Evolutionary conservation across 2,797 vertebrate genomes (phyloP).

Genomic region (Morus bassanus): DNA sequence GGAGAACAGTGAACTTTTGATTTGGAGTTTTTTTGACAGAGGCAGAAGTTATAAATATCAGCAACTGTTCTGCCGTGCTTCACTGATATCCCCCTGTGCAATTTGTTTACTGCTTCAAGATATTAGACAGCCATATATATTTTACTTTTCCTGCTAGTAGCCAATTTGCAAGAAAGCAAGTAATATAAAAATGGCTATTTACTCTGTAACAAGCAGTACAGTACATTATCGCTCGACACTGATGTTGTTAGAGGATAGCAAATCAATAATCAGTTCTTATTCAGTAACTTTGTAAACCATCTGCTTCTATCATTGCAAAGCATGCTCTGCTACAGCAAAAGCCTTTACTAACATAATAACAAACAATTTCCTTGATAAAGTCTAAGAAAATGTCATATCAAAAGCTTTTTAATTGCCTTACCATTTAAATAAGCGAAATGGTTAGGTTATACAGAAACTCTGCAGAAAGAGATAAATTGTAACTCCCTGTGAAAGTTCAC

Average conservation of each 20-base stretch:
- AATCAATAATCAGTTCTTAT: conserved; percentile 76
- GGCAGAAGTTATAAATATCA: conserved; percentile 60
- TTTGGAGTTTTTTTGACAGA: conserved; percentile 21
- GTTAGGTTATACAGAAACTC: neutral
- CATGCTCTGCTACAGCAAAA: conserved; percentile 9
- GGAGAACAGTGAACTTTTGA: conserved; percentile 39
- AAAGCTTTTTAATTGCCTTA: conserved; percentile 47
- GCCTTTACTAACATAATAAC: neutral
- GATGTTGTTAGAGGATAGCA: conserved; percentile 67
- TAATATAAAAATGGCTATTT: conserved; percentile 76
- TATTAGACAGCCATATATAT: conserved; percentile 55
- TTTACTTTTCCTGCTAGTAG: conserved; percentile 58
- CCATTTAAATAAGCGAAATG: neutral
- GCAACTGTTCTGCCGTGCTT: conserved; percentile 28
- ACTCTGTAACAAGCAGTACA: conserved; percentile 70
- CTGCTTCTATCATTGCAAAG: conserved; percentile 61
- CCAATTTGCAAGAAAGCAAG: conserved; percentile 75
- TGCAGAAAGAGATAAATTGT: neutral
- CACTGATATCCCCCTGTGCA: neutral
- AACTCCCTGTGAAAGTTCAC: neutral
- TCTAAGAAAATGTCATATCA: neutral
- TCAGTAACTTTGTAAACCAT: conserved; percentile 65
- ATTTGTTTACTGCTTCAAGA: conserved; percentile 62
- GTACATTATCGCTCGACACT: conserved; percentile 69
- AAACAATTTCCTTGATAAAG: conserved; percentile 24